Conservation (phyloP, 2,888 invertebrate species). For the Brachyptera risi region DNA sequence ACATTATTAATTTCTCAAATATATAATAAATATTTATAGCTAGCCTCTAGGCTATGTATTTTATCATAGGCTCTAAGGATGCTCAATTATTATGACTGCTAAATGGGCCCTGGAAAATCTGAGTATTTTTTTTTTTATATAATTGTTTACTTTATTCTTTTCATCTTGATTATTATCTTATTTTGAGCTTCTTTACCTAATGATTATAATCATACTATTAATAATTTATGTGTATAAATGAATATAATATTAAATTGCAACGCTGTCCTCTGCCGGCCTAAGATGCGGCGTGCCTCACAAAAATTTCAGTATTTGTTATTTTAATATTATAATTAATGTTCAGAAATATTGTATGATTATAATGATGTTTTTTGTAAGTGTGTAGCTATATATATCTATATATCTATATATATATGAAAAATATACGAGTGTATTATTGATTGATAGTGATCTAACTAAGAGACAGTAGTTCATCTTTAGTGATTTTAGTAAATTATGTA, state of each 20-base stretch:
- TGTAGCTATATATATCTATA: slow-evolving; percentile 35
- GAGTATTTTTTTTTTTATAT: not conserved
- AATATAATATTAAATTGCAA: slow-evolving; percentile 33
- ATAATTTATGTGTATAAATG: no score
- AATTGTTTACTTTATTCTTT: no score
- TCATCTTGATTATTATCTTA: not conserved
- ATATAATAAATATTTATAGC: slow-evolving; percentile 5
- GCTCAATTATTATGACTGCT: slow-evolving; percentile 16
- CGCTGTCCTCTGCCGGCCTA: slow-evolving; percentile 34
- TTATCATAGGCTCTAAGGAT: slow-evolving; percentile 2
- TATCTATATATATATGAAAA: no score
- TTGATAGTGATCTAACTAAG: slow-evolving; percentile 29
- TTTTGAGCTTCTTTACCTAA: not conserved
- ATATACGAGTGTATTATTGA: slow-evolving; percentile 26
- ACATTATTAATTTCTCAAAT: not conserved
- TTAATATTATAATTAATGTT: slow-evolving; percentile 33
- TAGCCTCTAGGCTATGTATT: no score
- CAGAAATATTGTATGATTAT: slow-evolving; percentile 33
- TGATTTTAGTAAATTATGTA: slow-evolving; percentile 29
- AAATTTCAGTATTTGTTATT: slow-evolving; percentile 36
- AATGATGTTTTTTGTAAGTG: slow-evolving; percentile 32
- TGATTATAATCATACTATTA: not conserved
- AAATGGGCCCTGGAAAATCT: slow-evolving; percentile 11
- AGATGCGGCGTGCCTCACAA: slow-evolving; percentile 35
- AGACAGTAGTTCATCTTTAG: slow-evolving; percentile 29